phyloP scores from a whole-genome alignment of 2,113 vertebrate species.

The Coregonus clupeaformis region DNA sequence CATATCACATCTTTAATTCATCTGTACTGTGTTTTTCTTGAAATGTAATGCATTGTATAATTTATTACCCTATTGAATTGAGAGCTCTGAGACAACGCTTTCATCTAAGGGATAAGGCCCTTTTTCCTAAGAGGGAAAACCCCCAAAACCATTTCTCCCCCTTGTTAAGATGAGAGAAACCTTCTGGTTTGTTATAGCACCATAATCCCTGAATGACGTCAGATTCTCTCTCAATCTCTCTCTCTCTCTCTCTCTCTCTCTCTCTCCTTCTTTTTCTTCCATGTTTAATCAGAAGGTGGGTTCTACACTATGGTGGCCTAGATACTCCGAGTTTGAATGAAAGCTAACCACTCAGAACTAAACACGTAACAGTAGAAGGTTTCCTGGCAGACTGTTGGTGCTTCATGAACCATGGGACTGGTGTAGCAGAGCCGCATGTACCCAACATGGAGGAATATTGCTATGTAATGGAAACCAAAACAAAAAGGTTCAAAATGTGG shows the following conservation, averaged over 20 bases:
- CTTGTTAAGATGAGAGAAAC: background rate
- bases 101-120: too few relatives aligned
- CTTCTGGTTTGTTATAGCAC: background rate
- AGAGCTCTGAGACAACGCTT: too few relatives aligned
- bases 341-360: conserved; percentile 3
- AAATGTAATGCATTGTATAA: too few relatives aligned
- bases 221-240: background rate
- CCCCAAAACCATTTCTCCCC: background rate
- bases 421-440: background rate
- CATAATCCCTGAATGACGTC: background rate
- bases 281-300: background rate
- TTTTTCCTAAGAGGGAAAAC: too few relatives aligned
- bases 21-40: too few relatives aligned
- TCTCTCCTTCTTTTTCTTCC: background rate
- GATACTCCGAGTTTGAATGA: background rate
- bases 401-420: background rate
- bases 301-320: background rate
- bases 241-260: background rate
- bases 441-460: background rate
- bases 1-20: too few relatives aligned
- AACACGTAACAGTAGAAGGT: conserved; percentile 11
- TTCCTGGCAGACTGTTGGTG: background rate
- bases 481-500: too few relatives aligned
- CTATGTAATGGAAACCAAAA: too few relatives aligned
- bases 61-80: too few relatives aligned